Evolutionary conservation across 2,797 vertebrate genomes (phyloP).

Genomic region (Diplodus sargus): DNA sequence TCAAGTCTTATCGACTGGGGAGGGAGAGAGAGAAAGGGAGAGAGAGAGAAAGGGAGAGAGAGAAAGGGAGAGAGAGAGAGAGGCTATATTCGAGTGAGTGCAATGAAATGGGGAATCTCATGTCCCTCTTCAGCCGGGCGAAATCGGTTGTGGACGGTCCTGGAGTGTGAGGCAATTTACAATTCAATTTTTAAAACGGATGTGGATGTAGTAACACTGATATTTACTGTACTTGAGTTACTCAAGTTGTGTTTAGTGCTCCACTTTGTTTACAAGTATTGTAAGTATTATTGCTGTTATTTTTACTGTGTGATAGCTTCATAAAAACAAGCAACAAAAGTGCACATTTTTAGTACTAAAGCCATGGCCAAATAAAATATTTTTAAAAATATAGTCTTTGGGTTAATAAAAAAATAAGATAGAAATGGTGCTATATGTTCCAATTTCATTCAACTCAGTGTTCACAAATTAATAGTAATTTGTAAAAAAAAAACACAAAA

Average conservation of each 20-base stretch:
- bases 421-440: background rate
- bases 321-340: background rate
- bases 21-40: slow-evolving; percentile 31
- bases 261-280: slow-evolving; percentile 1
- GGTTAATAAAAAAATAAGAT: slow-evolving; percentile 15
- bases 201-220: background rate
- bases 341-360: background rate
- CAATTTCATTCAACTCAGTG: background rate
- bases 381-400: background rate
- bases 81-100: slow-evolving; percentile 52
- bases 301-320: background rate
- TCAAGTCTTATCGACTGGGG: slow-evolving; percentile 81
- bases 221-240: slow-evolving; percentile 19
- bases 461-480: slow-evolving; percentile 14
- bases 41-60: slow-evolving; percentile 25
- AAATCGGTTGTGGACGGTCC: slow-evolving; percentile 31
- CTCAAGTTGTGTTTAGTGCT: slow-evolving; percentile 7
- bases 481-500: slow-evolving; percentile 30
- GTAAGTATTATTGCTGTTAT: background rate
- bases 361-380: slow-evolving; percentile 5
- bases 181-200: slow-evolving; percentile 27
- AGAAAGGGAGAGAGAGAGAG: background rate
- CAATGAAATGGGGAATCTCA: slow-evolving; percentile 54
- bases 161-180: slow-evolving; percentile 39
- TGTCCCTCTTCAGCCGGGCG: slow-evolving; percentile 52